Evolutionary conservation across 1,140 invertebrate species (phyloP), one percentile per base, ranked within the genome.

Genomic region (Heliconius himera): DNA sequence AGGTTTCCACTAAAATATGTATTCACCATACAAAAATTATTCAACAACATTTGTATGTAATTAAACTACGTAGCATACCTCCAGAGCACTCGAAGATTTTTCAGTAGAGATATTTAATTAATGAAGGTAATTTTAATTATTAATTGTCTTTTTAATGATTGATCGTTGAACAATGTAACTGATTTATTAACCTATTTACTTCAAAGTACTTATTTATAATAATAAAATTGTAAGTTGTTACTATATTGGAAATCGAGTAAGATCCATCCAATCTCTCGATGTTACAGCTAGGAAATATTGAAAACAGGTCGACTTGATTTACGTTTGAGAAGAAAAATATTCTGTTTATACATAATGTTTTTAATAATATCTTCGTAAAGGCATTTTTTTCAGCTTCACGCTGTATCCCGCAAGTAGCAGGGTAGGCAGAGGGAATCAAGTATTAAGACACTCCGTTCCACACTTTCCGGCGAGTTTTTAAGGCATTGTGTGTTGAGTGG

Each of bases 1-100:
- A 60, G 56, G 56, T 60, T 60, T 60, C 56, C 8, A 60, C 56
- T 60, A 60, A 60, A 60, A 60, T 60, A 60, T 60, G 56, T 60
- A 60, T 26, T 60, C 56, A 60, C 56, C 8, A 60, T 60, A 60
- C 56, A 60, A 60, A 60, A 60, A 60, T 60, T 26, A 22, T 60
- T 22, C 20, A 60, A 0, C 56, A 60, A 3, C n/a, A 60, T 60
- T 26, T 60, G n/a, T 60, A 60, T 60, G 56, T 60, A 60, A 60
- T 60, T 60, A 13, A 13, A n/a, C 8, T 60, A 60, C 56, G 56
- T 54, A 54, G 18, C 51, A 54, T 54, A 54, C 51, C 51, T 54
- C 4, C 18, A 54, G 51, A 60, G 56, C 56, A 60, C 56, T 60
- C n/a, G 20, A 60, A 60, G 56, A 60, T n/a, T 60, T 60, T 60